Percentiles rank a stretch among this genome's conserved stretches.
phyloP scores from a whole-genome alignment of 1,140 invertebrate species.

The Drosophila willistoni region DNA sequence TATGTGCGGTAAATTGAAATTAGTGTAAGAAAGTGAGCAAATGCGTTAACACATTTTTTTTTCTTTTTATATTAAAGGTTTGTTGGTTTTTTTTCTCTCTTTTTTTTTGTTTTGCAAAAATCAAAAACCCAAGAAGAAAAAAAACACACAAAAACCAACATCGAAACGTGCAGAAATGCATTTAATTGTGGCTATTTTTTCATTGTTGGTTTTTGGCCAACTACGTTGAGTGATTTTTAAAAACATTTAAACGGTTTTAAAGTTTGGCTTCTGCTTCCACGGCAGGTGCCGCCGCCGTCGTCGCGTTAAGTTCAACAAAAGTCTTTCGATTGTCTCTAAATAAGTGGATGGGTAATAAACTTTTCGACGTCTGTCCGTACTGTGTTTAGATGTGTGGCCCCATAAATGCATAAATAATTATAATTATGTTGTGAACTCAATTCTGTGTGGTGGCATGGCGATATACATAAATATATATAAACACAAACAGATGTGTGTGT shows the following conservation, averaged over 20 bases:
- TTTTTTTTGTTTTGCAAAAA: slow-evolving; percentile 27
- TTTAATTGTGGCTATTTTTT: slow-evolving; percentile 67
- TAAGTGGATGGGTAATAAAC: slow-evolving; percentile 32
- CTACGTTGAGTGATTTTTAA: slow-evolving; percentile 68
- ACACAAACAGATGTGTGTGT: background rate
- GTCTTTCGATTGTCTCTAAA: slow-evolving; percentile 46
- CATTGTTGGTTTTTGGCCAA: slow-evolving; percentile 39
- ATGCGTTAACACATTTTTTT: background rate
- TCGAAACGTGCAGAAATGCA: slow-evolving; percentile 73
- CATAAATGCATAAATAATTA: slow-evolving; percentile 12
- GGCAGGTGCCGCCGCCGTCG: slow-evolving; percentile 44
- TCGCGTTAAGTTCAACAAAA: slow-evolving; percentile 43
- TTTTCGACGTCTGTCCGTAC: slow-evolving; percentile 6
- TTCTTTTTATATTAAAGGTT: slow-evolving; percentile 5
- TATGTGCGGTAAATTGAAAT: slow-evolving; percentile 78
- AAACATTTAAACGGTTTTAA: slow-evolving; percentile 56
- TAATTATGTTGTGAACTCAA: slow-evolving; percentile 12
- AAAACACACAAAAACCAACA: background rate
- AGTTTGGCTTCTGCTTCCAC: slow-evolving; percentile 17
- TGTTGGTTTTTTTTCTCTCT: background rate
- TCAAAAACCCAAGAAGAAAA: no score
- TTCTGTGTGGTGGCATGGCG: background rate
- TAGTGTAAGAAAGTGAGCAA: slow-evolving; percentile 42
- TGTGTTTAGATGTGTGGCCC: background rate
- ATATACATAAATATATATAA: background rate